Evolutionary conservation across 30 jellyfish, hydroid and myxozoan species (phyloP), one percentile per base, ranked within the genome.

Genomic region (Aurelia sp.): DNA sequence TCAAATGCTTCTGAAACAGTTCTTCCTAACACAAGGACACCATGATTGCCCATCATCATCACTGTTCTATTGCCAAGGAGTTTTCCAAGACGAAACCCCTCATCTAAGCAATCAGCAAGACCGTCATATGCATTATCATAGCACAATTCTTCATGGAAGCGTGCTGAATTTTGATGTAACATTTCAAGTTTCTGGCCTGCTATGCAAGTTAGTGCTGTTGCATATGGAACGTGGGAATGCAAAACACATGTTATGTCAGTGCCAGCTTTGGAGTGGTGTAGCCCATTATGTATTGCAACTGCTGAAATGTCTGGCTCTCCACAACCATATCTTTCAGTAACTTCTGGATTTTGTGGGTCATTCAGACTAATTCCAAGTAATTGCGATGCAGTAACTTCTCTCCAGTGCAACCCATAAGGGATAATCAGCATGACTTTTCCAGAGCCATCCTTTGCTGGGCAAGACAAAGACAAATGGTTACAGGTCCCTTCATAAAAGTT

Each of bases 11-110:
- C 72, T 18, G 95, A 79, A 4, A 75, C 92, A 18, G 97, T 48
- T 40, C 63, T 90, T 41, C 97, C 97, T 4, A 78, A 51, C 5
- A 91, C 87, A 33, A 91, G 77, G 4, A 84, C 84, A 1, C 97
- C 97, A 60, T 90, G 97, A 69, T 90, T 74, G 5, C 97, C 96
- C 97, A 90, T 90, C 97, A 90, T 72, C 91, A 90, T 82, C 65
- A 90, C 91, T 4, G 87, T 91, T 68, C 82, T 90, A 22, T 82
- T 80, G 4, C 81, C 88, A 21, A 90, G 75, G 19, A 76, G 30
- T 35, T 76, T 59, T 24, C 91, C 97, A 55, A 90, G 85, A 5
- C 97, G 91, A 21, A 63, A 88, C 3, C 92, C 91, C 55, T 90
- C 97, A 9, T 83, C 92, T 15, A 83, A 66, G 80, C 86, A 51